Evolutionary conservation across 2,113 vertebrate genomes (phyloP).

Genomic region (Chlorodrepanis virens): DNA sequence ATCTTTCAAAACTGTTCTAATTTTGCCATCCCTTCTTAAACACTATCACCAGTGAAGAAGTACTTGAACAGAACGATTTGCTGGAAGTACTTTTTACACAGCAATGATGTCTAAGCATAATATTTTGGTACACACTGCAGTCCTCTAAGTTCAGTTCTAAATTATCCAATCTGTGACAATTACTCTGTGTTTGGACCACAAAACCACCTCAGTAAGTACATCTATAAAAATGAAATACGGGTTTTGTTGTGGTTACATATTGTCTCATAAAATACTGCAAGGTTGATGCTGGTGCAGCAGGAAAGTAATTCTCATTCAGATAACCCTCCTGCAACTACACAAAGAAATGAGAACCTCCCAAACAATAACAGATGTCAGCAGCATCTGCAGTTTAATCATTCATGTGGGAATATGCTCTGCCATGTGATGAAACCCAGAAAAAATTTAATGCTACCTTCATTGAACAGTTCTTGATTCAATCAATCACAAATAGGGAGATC

Average conservation of each 20-base stretch:
- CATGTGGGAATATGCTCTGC: background rate
- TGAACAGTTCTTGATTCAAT: background rate
- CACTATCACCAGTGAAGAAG: background rate
- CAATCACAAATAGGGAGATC: background rate
- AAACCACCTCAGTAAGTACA: background rate
- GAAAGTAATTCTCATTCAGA: background rate
- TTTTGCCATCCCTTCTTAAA: background rate
- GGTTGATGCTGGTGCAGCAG: background rate
- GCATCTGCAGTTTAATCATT: slow-evolving; percentile 1
- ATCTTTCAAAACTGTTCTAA: background rate
- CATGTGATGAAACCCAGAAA: background rate
- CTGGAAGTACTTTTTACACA: background rate
- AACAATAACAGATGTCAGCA: background rate
- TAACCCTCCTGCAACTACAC: background rate
- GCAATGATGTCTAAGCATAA: background rate
- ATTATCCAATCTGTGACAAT: background rate
- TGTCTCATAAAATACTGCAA: background rate
- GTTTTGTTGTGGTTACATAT: background rate
- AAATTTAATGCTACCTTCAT: background rate
- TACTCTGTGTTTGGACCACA: slow-evolving; percentile 1
- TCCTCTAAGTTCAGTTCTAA: background rate
- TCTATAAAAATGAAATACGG: background rate
- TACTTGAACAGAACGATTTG: background rate
- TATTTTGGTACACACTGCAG: background rate
- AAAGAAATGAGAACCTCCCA: background rate